These are phyloP conservation scores for Erebia epiphron DNA, from an alignment of 2,888 invertebrate genomes.

Conservation along the genomic window DNA sequence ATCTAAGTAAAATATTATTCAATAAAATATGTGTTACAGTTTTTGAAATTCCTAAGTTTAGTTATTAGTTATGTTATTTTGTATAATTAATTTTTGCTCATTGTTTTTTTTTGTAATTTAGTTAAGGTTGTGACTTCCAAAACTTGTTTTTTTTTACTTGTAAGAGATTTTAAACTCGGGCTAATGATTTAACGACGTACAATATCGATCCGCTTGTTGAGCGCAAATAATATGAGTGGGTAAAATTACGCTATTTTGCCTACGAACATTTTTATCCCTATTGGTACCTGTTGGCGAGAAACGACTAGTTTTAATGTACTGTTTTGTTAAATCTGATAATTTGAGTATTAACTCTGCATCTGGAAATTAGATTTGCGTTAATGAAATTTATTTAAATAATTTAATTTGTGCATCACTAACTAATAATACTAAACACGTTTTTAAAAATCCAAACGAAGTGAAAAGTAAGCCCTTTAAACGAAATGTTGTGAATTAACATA, in stretches of 20 bases:
- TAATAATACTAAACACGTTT: no score
- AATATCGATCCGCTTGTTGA: slow-evolving; percentile 58
- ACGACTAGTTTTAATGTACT: slow-evolving; percentile 54
- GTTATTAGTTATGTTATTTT: slow-evolving; percentile 20
- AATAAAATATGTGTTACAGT: background rate
- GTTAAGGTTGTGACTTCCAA: slow-evolving; percentile 37
- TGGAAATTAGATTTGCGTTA: no score
- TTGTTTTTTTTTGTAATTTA: slow-evolving; percentile 29
- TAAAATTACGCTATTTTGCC: slow-evolving; percentile 45
- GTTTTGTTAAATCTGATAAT: slow-evolving; percentile 56
- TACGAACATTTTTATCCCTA: slow-evolving; percentile 51
- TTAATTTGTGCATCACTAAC: background rate
- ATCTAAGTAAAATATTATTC: background rate
- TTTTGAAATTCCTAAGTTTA: slow-evolving; percentile 13
- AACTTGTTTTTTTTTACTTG: slow-evolving; percentile 30
- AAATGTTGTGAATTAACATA: no score
- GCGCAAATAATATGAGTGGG: slow-evolving; percentile 55
- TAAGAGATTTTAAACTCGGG: slow-evolving; percentile 65
- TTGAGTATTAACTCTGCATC: background rate
- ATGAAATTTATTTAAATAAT: background rate
- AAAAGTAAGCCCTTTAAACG: no score
- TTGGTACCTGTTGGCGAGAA: slow-evolving; percentile 48
- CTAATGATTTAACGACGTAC: slow-evolving; percentile 45
- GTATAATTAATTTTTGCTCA: slow-evolving; percentile 23
- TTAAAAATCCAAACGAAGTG: no score